Evolutionary conservation across 2,113 vertebrate species (phyloP).

Genomic region (Gasterosteus aculeatus): DNA sequence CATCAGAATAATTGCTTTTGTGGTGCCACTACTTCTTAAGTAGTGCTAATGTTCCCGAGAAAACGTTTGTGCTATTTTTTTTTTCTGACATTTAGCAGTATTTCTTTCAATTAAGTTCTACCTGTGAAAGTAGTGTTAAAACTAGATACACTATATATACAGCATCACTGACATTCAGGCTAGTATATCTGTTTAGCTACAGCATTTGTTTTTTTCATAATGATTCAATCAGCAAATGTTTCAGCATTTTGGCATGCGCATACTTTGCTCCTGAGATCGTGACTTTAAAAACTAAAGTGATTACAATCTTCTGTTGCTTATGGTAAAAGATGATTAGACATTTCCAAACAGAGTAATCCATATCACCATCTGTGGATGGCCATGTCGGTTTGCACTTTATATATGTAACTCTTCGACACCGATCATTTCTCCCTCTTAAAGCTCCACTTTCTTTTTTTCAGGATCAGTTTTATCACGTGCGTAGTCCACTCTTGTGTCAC

Average conservation of each 20-base stretch:
- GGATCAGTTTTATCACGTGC: constrained; percentile 31
- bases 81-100: constrained; percentile 52
- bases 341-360: constrained; percentile 36
- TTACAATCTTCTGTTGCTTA: constrained; percentile 18
- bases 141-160: constrained; percentile 70
- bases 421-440: constrained; percentile 32
- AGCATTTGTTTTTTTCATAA: constrained; percentile 26
- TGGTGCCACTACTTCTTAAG: constrained; percentile 67
- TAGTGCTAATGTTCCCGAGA: constrained; percentile 70
- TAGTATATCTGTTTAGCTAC: constrained; percentile 46
- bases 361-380: constrained; percentile 12
- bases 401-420: neutral
- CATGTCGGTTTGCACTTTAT: constrained; percentile 1
- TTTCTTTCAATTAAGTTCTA: constrained; percentile 54
- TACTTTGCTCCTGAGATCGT: constrained; percentile 34
- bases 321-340: constrained; percentile 9
- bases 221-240: constrained; percentile 40
- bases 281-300: constrained; percentile 38
- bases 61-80: constrained; percentile 71
- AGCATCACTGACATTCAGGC: constrained; percentile 57
- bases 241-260: constrained; percentile 28
- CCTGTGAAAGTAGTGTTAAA: constrained; percentile 65
- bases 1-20: constrained; percentile 77
- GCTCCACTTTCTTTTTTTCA: constrained; percentile 31
- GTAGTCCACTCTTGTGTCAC: constrained; percentile 10